Evolutionary conservation across 2,113 vertebrate species (phyloP).

Genomic region (Malurus alboscapulatus): DNA sequence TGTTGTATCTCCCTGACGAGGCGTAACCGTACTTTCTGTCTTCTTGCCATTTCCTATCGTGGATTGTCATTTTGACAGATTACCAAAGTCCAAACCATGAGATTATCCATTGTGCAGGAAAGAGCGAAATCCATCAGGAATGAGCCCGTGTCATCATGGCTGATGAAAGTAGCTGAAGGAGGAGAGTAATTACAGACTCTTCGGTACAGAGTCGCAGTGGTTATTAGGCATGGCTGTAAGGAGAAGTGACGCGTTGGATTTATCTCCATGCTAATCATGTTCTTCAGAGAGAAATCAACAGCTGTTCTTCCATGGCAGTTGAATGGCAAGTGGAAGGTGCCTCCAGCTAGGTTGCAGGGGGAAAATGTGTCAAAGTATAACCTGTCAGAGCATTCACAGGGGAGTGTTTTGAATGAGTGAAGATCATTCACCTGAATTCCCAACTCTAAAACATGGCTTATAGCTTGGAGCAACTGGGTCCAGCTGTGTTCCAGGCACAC

Average conservation of each 20-base stretch:
- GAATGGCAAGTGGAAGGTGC: slow-evolving; percentile 67
- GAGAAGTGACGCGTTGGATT: slow-evolving; percentile 44
- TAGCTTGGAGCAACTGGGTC: slow-evolving; percentile 30
- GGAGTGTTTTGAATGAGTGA: slow-evolving; percentile 60
- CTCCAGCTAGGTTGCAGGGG: slow-evolving; percentile 60
- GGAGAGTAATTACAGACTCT: slow-evolving; percentile 54
- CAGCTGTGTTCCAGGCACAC: slow-evolving; percentile 39
- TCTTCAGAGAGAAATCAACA: slow-evolving; percentile 67
- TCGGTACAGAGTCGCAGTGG: not conserved
- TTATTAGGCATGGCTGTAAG: slow-evolving; percentile 58
- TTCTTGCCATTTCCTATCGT: slow-evolving; percentile 28
- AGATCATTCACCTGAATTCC: slow-evolving; percentile 65
- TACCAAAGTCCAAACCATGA: slow-evolving; percentile 22
- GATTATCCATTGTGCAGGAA: slow-evolving; percentile 43
- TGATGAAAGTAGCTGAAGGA: slow-evolving; percentile 50
- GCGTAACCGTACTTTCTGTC: slow-evolving; percentile 34
- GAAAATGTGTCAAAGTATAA: slow-evolving; percentile 61
- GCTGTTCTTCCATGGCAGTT: slow-evolving; percentile 62
- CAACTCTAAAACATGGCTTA: slow-evolving; percentile 32
- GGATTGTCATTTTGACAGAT: slow-evolving; percentile 59
- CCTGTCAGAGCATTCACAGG: slow-evolving; percentile 55
- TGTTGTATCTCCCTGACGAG: slow-evolving; percentile 26
- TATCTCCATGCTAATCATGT: slow-evolving; percentile 67
- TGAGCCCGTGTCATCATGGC: slow-evolving; percentile 30
- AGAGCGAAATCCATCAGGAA: slow-evolving; percentile 31